Percentiles rank a stretch among this genome's conserved stretches.
Evolutionary conservation across 2,797 vertebrate species (phyloP).

Genomic region (Micrastur ruficollis): DNA sequence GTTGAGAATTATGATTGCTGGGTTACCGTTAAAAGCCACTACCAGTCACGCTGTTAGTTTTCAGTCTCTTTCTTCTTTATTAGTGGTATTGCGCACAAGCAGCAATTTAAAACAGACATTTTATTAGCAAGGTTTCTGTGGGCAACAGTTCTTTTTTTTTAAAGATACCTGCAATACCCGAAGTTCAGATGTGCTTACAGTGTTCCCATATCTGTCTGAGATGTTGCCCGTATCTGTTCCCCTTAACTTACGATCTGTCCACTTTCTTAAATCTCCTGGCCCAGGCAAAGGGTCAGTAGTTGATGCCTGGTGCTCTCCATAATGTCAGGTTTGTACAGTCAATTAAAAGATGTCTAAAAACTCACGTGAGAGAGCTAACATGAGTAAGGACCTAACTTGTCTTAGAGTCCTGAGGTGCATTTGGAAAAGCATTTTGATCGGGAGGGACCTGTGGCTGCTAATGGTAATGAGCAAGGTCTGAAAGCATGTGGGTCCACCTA

Average conservation of each 20-base stretch:
- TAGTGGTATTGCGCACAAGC: background rate
- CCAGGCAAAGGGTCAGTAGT: background rate
- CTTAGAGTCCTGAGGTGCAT: background rate
- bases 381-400: background rate
- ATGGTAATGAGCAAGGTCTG: background rate
- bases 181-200: background rate
- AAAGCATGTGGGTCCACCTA: background rate
- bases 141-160: background rate
- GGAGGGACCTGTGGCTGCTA: background rate
- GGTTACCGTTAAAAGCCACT: background rate
- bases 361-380: background rate
- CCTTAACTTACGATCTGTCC: background rate
- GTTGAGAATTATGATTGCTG: background rate
- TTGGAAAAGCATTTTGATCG: background rate
- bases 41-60: background rate
- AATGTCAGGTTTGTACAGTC: background rate
- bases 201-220: background rate
- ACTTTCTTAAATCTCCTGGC: background rate
- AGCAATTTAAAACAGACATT: background rate
- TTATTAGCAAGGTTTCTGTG: background rate
- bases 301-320: background rate
- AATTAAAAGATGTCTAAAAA: background rate
- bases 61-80: background rate
- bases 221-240: background rate
- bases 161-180: background rate